Base-by-base conservation (phyloP, 2,888 invertebrate genomes). In the Lithophane ornitopus region DNA sequence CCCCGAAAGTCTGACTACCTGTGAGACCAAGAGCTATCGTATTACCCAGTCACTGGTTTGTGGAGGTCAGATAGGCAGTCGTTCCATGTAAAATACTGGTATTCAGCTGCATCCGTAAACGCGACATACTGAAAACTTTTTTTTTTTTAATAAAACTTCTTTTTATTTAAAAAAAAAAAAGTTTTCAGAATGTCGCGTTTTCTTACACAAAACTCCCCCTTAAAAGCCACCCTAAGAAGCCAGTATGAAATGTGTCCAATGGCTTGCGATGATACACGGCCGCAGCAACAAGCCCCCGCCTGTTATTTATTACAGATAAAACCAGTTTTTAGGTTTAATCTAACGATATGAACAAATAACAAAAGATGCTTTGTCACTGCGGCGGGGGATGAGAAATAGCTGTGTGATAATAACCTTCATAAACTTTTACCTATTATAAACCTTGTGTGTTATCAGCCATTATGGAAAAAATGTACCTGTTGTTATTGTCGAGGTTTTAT, bases 221-320 rank as follows among this genome's bases (percentile, higher is more conserved):
- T 76, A 81, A 78, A 81, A 79, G 11, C 58, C 19, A 28, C 39
- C 1, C 28, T 70, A 44, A 78, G 74, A 74, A 77, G 65, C 74
- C 72, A 54, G 63, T 68, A 84, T 84, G 76, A 85, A 85, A 85
- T 82, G 75, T 78, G 78, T 78, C 82, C 78, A 86, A 86, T 86
- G 83, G 77, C 62, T 59, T 78, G 85, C 66, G 74, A 86, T 85
- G 83, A 85, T 85, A 79, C 85, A 85, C 70, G 58, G 65, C 62
- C 59, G 46, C 26, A 69, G 74, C 78, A 86, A 83, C 80, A 85
- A 86, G 83, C 86, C 72, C 56, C 61, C 67, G 54, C 54, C 63
- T 22, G 75, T 84, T 80, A 86, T 85, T 86, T 86, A 85, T 86
- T 74, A 49, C 74, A 74, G 75, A 83, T 83, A 84, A 78, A 78